These are phyloP conservation scores for Acanthisitta chloris DNA, from an alignment of 2,113 vertebrate species.

Conservation along the genomic window DNA sequence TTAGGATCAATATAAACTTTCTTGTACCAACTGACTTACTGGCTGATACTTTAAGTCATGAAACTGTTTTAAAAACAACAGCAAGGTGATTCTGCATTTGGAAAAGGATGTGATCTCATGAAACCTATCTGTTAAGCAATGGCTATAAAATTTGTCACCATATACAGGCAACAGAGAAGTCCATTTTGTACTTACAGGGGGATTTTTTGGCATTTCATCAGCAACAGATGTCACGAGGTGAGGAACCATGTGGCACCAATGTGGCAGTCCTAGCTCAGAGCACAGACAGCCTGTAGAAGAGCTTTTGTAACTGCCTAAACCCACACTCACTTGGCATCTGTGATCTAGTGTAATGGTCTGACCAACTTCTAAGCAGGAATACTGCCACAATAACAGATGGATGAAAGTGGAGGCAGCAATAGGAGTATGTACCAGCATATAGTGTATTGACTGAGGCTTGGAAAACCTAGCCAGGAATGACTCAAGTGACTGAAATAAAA, in stretches of 20 bases:
- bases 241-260: conserved; percentile 14
- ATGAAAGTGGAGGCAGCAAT: conserved; percentile 44
- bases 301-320: conserved; percentile 13
- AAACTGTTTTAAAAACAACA: neutral
- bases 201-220: neutral
- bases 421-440: conserved; percentile 33
- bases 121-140: neutral
- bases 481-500: conserved; percentile 51
- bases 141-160: neutral
- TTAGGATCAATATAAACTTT: neutral
- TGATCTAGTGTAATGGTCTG: neutral
- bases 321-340: conserved; percentile 28
- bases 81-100: neutral
- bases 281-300: neutral
- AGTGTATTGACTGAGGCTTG: conserved; percentile 28
- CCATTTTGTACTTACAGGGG: neutral
- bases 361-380: conserved; percentile 51
- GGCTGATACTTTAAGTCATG: neutral
- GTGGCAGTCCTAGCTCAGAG: neutral
- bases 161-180: neutral
- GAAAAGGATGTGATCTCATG: neutral
- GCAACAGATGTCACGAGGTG: conserved; percentile 29
- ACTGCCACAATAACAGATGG: conserved; percentile 59
- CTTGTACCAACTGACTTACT: neutral
- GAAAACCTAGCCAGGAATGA: conserved; percentile 30